Evolutionary conservation across 2,888 invertebrate genomes (phyloP).

Genomic region (Mechanitis messenoides): DNA sequence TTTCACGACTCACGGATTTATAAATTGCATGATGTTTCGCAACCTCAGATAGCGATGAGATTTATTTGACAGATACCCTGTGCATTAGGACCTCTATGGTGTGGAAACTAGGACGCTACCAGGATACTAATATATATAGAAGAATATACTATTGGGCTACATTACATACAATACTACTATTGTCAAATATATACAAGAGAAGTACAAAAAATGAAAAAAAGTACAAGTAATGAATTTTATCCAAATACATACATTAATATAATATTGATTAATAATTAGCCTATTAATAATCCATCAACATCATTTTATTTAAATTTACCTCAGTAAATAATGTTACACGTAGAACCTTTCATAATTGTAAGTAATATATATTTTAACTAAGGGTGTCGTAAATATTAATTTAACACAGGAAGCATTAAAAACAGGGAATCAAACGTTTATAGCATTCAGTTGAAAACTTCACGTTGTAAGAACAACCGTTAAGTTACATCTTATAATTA

Average conservation of each 20-base stretch:
- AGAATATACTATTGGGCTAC: not conserved
- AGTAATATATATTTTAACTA: too few relatives aligned
- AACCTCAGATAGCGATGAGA: slow-evolving; percentile 20
- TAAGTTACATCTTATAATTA: slow-evolving; percentile 50
- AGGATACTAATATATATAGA: not conserved
- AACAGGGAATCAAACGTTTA: not conserved
- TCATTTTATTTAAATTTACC: too few relatives aligned
- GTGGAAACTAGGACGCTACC: slow-evolving; percentile 9
- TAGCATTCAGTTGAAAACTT: not conserved
- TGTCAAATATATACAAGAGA: too few relatives aligned
- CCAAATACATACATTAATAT: not conserved
- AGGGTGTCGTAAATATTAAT: not conserved
- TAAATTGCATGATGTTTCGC: slow-evolving; percentile 24
- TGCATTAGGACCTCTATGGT: slow-evolving; percentile 5
- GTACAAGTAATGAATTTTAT: too few relatives aligned
- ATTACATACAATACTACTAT: too few relatives aligned
- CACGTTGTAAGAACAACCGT: slow-evolving; percentile 23
- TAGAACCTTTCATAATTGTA: too few relatives aligned
- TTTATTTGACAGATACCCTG: slow-evolving; percentile 18
- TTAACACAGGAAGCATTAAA: not conserved
- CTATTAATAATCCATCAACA: too few relatives aligned
- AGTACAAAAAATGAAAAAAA: too few relatives aligned
- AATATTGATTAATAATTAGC: not conserved
- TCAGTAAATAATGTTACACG: too few relatives aligned
- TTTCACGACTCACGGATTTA: slow-evolving; percentile 26